Evolutionary conservation across 2,113 vertebrate genomes (phyloP), one percentile per base, ranked within the genome.

Genomic region (Ivindomyrus marchei): DNA sequence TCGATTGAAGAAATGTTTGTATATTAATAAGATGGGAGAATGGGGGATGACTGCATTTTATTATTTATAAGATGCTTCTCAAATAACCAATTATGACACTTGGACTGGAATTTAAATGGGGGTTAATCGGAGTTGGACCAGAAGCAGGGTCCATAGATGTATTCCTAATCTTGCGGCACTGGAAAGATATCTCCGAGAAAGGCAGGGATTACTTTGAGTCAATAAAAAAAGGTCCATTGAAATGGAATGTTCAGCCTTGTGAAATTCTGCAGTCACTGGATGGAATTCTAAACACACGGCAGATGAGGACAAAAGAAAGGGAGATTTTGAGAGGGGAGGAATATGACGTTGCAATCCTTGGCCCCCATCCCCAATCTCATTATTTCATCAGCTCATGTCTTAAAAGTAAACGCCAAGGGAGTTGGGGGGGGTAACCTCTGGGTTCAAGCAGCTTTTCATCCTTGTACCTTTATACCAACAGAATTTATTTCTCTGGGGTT

Each of bases 271-370:
- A n/a, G 88, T 49, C 70, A 89, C 49, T 70, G 58, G 88, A 49
- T 77, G 46, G 24, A n/a, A 52, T 77, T 58, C 6, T 85, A 56
- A 84, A 52, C 77, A 84, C 19, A 31, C 52, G 4, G 89, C 10
- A 85, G 80, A 85, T 84, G 89, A 80, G 83, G 83, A 89, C 83
- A 77, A 84, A 58, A 85, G 50, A 49, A 45, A n/a, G 46, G 17
- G 88, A 85, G 66, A 77, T 89, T 80, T 50, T 31, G n/a, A 17
- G 47, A 89, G 42, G 19, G 36, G 4, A 5, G 74, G 74, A 17
- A 15, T 80, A 42, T 80, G 74, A 80, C 36, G 74, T 42, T 17
- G 74, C 74, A 80, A n/a, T 80, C 45, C 46, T 85, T 58, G 74
- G 50, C 49, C 21, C 47, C 24, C 56, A 31, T 83, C 24, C 24